These are phyloP conservation scores for Callaeas wilsoni DNA, from an alignment of 2,113 vertebrate species.

Conservation along the genomic window DNA sequence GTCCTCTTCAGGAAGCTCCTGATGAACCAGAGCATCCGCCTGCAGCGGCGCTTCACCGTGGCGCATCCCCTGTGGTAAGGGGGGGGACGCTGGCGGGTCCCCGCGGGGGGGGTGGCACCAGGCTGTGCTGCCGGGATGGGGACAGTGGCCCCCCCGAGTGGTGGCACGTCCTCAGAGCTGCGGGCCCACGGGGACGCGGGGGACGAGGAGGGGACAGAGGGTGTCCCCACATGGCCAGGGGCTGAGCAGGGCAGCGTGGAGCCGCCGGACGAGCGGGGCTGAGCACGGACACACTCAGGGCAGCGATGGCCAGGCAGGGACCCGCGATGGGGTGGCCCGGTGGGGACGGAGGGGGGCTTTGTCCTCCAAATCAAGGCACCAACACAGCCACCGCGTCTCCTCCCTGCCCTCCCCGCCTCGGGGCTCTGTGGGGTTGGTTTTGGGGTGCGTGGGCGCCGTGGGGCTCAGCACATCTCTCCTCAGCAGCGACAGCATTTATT, in stretches of 20 bases:
- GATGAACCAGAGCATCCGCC: conserved; percentile 83
- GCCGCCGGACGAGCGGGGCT: rapidly evolving
- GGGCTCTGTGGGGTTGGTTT: not conserved
- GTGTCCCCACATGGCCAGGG: rapidly evolving
- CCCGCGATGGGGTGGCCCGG: rapidly evolving
- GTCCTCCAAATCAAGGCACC: not conserved
- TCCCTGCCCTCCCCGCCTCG: not conserved
- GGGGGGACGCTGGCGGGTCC: not conserved
- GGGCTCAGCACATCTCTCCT: not conserved
- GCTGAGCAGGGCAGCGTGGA: not conserved
- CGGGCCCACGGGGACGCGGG: not conserved
- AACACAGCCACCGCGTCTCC: rapidly evolving
- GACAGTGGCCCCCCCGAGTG: not conserved
- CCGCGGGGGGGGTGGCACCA: not conserved
- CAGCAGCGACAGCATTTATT: not conserved
- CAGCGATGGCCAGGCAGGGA: not conserved
- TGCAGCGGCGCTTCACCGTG: conserved; percentile 90
- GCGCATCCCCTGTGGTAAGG: conserved; percentile 89
- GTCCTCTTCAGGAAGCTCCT: conserved; percentile 83
- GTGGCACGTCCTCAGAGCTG: not conserved
- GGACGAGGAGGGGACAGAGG: not conserved
- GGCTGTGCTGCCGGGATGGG: not conserved
- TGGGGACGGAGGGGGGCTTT: not conserved
- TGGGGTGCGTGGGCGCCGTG: not conserved
- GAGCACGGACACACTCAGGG: not conserved